Evolutionary conservation across 2,797 vertebrate species (phyloP).

Genomic region (Chaetophractus vellerosus): DNA sequence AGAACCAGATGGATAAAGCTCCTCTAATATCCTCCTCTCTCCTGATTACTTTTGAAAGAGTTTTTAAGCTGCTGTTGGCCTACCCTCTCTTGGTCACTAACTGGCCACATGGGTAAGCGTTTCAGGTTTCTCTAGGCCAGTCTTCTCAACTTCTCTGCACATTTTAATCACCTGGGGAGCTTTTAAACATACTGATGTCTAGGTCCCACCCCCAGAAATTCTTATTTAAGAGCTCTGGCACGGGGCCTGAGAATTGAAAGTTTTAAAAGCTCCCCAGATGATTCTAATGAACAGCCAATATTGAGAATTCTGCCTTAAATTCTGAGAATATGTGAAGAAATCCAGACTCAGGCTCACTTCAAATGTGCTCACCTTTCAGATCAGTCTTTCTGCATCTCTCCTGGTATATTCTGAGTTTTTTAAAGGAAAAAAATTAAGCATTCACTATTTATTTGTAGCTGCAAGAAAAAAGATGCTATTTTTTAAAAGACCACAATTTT

Average conservation of each 20-base stretch:
- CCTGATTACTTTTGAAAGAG: not conserved
- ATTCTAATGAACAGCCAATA: conserved; percentile 39
- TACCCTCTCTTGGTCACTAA: not conserved
- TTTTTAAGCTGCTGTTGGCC: conserved; percentile 15
- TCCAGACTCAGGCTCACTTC: not conserved
- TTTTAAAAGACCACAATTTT: not conserved
- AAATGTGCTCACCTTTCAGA: not conserved
- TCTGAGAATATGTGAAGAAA: conserved; percentile 59
- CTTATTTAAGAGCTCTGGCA: conserved; percentile 40
- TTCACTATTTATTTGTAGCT: not conserved
- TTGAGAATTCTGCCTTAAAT: conserved; percentile 1
- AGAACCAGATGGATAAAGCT: not conserved
- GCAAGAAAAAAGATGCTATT: not conserved
- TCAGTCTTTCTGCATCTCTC: not conserved
- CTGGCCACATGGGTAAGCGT: not conserved
- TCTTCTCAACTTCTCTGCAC: conserved; percentile 30
- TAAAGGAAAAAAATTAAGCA: not conserved
- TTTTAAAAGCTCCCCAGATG: conserved; percentile 38
- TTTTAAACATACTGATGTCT: conserved; percentile 50
- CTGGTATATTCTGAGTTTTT: not conserved
- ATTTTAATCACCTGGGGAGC: not conserved
- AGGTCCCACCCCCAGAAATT: not conserved
- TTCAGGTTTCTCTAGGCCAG: not conserved
- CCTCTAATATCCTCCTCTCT: not conserved
- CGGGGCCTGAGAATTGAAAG: not conserved